These are phyloP conservation scores for Rhynchonycteris naso DNA, from an alignment of 2,797 vertebrate species.

Conservation along the genomic window DNA sequence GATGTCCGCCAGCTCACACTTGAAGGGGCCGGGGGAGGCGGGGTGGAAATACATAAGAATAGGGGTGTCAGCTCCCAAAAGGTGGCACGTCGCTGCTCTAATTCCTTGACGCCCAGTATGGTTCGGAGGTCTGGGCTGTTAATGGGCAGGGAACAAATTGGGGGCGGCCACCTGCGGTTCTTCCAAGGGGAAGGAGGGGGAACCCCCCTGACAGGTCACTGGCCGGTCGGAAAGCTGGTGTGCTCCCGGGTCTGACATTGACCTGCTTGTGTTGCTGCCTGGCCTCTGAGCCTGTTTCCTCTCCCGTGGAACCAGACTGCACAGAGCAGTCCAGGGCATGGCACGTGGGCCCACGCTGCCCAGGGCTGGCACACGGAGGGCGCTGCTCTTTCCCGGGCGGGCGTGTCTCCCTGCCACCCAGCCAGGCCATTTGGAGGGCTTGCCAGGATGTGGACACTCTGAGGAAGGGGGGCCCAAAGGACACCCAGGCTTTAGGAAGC, in stretches of 20 bases:
- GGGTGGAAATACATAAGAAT: constrained; percentile 65
- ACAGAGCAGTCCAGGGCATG: accelerated
- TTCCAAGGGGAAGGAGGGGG: not conserved
- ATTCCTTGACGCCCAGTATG: constrained; percentile 61
- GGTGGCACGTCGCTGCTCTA: constrained; percentile 52
- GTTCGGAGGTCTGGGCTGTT: constrained; percentile 64
- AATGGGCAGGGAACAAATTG: constrained; percentile 76
- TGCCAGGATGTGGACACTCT: accelerated
- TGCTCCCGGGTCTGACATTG: not conserved
- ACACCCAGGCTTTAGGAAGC: too few relatives aligned
- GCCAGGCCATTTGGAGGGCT: not conserved
- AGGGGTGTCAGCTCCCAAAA: constrained; percentile 67
- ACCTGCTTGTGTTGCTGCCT: not conserved
- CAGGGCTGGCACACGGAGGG: not conserved
- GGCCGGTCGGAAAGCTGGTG: not conserved
- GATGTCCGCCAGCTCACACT: constrained; percentile 71
- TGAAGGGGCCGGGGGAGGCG: not conserved
- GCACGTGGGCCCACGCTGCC: accelerated
- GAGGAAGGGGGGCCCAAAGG: too few relatives aligned
- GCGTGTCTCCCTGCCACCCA: not conserved
- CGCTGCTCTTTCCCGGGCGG: accelerated
- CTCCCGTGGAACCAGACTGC: accelerated
- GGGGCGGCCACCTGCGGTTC: constrained; percentile 47
- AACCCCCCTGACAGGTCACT: not conserved
- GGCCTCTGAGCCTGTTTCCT: not conserved